Conservation (phyloP, 2,888 invertebrate species). For the Tethea ocularis region DNA sequence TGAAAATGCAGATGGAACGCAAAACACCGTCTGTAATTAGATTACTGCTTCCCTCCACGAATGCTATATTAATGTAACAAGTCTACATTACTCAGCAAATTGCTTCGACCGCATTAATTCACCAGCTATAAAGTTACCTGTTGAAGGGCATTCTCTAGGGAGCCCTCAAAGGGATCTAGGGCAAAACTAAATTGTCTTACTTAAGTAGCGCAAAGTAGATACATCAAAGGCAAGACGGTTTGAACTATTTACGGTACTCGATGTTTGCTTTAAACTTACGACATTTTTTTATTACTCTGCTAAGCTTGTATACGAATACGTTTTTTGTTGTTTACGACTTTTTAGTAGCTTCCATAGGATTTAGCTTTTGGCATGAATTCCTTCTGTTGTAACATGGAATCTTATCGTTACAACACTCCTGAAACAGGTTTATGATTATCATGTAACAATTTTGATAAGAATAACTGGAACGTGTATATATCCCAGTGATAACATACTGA, state of each 20-base stretch:
- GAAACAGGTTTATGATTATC: slow-evolving; percentile 28
- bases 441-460: slow-evolving; percentile 26
- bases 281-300: background rate
- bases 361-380: background rate
- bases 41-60: slow-evolving; percentile 47
- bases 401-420: slow-evolving; percentile 19
- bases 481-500: slow-evolving; percentile 31
- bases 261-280: background rate
- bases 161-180: slow-evolving; percentile 64
- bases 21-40: slow-evolving; percentile 41
- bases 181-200: slow-evolving; percentile 65
- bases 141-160: slow-evolving; percentile 55
- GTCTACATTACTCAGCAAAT: slow-evolving; percentile 55
- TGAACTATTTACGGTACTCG: background rate
- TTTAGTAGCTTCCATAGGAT: slow-evolving; percentile 12
- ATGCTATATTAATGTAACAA: slow-evolving; percentile 55
- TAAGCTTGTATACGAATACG: slow-evolving; percentile 11
- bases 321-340: slow-evolving; percentile 30
- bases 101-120: slow-evolving; percentile 73
- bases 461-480: slow-evolving; percentile 26
- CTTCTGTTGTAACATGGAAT: background rate
- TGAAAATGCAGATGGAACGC: slow-evolving; percentile 14
- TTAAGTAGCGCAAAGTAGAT: slow-evolving; percentile 50
- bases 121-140: slow-evolving; percentile 71
- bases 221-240: slow-evolving; percentile 53